These are phyloP conservation scores for Leucozona laternaria DNA, from an alignment of 2,888 invertebrate genomes.

Conservation along the genomic window DNA sequence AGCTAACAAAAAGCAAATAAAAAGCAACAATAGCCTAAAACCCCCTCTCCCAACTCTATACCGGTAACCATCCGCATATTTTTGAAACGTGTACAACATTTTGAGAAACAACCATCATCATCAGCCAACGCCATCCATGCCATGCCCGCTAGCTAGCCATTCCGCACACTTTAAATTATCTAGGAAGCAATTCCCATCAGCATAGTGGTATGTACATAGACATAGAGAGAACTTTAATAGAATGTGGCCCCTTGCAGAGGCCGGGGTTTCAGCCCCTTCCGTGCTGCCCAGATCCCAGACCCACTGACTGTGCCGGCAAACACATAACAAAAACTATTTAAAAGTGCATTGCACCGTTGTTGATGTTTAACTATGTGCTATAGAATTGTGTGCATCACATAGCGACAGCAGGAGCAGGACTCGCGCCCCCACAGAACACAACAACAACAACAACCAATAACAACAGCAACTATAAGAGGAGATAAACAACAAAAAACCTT, in stretches of 20 bases:
- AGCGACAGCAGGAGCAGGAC: too few relatives aligned
- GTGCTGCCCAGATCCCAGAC: not conserved
- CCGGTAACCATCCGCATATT: not conserved
- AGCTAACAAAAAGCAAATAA: conserved; percentile 68
- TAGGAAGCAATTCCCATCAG: conserved; percentile 73
- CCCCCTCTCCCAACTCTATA: not conserved
- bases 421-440: conserved; percentile 44
- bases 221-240: conserved; percentile 19
- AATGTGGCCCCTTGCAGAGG: conserved; percentile 8
- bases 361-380: conserved; percentile 65
- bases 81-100: conserved; percentile 70
- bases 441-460: conserved; percentile 3
- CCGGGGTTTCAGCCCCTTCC: not conserved
- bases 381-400: not conserved
- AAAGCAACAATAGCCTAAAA: conserved; percentile 29
- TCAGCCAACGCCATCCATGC: conserved; percentile 47
- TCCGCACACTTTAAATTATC: conserved; percentile 76
- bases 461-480: conserved; percentile 7
- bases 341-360: conserved; percentile 75
- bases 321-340: conserved; percentile 75
- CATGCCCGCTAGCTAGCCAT: conserved; percentile 71
- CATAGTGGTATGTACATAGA: conserved; percentile 31
- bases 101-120: conserved; percentile 69
- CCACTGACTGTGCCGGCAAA: conserved; percentile 46
- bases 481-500: conserved; percentile 72